Evolutionary conservation across 2,888 invertebrate genomes (phyloP), one percentile per base, ranked within the genome.

Genomic region (Heteromurus nitidus): DNA sequence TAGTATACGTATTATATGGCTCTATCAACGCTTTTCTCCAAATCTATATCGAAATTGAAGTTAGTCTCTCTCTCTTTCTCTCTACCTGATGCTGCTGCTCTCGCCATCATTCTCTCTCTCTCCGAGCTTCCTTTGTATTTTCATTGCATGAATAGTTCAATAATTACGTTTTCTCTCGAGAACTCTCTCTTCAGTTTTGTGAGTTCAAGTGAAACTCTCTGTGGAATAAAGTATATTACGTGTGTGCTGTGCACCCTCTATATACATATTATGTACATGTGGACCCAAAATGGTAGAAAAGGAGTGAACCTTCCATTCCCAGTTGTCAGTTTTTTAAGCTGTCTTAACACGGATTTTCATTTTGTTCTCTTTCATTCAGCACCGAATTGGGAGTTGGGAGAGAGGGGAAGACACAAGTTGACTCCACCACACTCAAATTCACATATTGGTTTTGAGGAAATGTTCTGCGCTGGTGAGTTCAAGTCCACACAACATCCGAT

Each of bases 141-240:
- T n/a, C n/a, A n/a, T 36, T 36, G 36, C 55, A 55, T 20, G 26
- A 55, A 55, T 55, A 55, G 55, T 55, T 55, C 55, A 22, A 55
- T 55, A 55, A 20, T 55, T 55, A 55, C 55, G 26, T 13, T 3
- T 47, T 47, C 47, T 47, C 55, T 55, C 16, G 55, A 24, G 24
- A 55, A 55, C 7, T 24, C 7, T 50, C n/a, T 50, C 9, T 36
- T 36, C 9, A 13, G 9, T 9, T 9, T 36, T 13, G 7, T 7
- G 13, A 36, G 36, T 7, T 9, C 9, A 36, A 36, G 13, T 9
- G n/a, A 50, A 50, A 11, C 11, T 11, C n/a, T 50, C n/a, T 18
- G 18, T 11, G 55, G 24, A 55, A 55, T 55, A 24, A 55, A 55
- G 3, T 20, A 24, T 22, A 7, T 7, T 50, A 24, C 16, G 24